Evolutionary conservation across 1,140 invertebrate genomes (phyloP), one percentile per base, ranked within the genome.

Genomic region (Lucilia sericata): DNA sequence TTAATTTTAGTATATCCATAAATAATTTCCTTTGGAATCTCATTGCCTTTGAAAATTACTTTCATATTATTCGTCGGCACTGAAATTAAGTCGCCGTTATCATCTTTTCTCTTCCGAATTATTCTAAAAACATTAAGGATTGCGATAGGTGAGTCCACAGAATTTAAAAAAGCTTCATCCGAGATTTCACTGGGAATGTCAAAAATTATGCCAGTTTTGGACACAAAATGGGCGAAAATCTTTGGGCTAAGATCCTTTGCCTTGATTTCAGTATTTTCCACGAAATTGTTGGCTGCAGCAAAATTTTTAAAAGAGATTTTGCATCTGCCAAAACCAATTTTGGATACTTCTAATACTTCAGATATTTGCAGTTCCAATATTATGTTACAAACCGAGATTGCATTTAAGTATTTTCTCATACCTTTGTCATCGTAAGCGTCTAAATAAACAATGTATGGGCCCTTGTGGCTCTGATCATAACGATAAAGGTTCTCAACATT

Each of bases 241-340:
- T 30, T 25, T 8, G 75, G 75, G 9, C 12, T 5, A 12, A 36
- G 30, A 25, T n/a, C 75, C 17, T 78, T 30, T 12, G 2, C 42
- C 10, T 7, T 4, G 10, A 36, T n/a, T n/a, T 13, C 5, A 3
- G 25, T n/a, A n/a, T 42, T 30, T 12, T 36, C 36, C 17, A 42
- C n/a, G 30, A 78, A 78, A 8, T 78, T 78, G 2, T 78, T 78
- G 2, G 75, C 75, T 3, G 75, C 34, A 14, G 21, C 7, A n/a
- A 13, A 34, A n/a, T 78, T 78, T 42, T 12, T 34, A 13, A 78
- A 78, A 5, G 75, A 30, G 12, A 78, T 30, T 30, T 30, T 30
- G 25, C 75, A 78, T 78, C 75, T 30, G 0, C 34, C 75, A 78
- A 42, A 78, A 42, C 75, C 75, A 42, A 78, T 47, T 42, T 78